Conservation (phyloP, 1,140 invertebrate genomes). For the Heliconius melpomene region DNA sequence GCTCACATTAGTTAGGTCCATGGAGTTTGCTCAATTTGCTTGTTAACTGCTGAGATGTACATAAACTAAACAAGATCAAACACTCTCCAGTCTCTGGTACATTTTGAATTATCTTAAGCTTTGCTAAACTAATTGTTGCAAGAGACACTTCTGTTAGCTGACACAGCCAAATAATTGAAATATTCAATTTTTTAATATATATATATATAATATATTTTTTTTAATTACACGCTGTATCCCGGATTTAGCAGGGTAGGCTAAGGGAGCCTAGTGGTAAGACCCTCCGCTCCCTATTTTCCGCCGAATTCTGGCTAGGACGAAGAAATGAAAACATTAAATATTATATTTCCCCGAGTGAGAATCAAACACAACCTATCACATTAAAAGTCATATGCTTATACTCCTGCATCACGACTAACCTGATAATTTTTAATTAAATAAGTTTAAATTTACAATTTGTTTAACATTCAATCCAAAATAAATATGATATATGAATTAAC, state of each 20-base stretch:
- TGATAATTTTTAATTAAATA: not conserved
- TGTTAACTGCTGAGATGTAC: conserved; percentile 27
- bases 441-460: not conserved
- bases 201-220: too few species aligned
- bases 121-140: not conserved
- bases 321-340: too few species aligned
- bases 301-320: too few species aligned
- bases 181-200: too few species aligned
- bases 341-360: too few species aligned
- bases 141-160: not conserved
- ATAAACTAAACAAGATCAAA: conserved; percentile 17
- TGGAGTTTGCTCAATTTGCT: conserved; percentile 23
- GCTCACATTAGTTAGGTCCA: conserved; percentile 28
- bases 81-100: not conserved
- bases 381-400: too few species aligned
- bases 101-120: conserved; percentile 6
- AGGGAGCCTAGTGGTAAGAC: too few species aligned
- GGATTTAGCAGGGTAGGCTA: too few species aligned
- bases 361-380: too few species aligned
- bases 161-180: not conserved
- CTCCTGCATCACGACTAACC: too few species aligned
- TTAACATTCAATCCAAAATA: not conserved
- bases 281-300: too few species aligned
- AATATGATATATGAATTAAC: not conserved
- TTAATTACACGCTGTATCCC: too few species aligned